These are phyloP conservation scores for Melanchra persicariae DNA, from an alignment of 2,888 invertebrate species.

Conservation along the genomic window DNA sequence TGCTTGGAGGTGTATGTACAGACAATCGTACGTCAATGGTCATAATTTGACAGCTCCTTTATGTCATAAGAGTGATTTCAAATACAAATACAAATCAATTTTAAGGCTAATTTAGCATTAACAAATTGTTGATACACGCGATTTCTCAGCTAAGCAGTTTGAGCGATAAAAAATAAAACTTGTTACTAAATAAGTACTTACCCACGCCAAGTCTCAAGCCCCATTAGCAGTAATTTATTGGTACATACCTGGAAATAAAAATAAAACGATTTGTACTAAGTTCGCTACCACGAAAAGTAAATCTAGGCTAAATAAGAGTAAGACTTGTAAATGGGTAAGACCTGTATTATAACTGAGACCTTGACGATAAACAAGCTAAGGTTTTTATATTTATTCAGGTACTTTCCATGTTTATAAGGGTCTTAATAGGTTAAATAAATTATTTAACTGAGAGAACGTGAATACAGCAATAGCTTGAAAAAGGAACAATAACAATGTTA, in stretches of 20 bases:
- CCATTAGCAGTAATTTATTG: conserved; percentile 26
- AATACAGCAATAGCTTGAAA: not conserved
- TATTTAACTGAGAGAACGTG: not conserved
- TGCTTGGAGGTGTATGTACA: too few relatives aligned
- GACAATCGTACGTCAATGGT: too few relatives aligned
- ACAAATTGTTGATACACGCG: conserved; percentile 26
- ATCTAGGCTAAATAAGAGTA: conserved; percentile 8
- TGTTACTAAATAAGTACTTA: conserved; percentile 27
- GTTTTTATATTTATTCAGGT: not conserved
- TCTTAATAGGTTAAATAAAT: too few relatives aligned
- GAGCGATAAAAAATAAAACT: conserved; percentile 12
- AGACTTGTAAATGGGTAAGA: conserved; percentile 8
- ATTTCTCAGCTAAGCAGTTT: not conserved
- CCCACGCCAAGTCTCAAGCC: not conserved
- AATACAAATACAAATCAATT: too few relatives aligned
- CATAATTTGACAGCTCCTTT: too few relatives aligned
- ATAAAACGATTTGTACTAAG: conserved; percentile 21
- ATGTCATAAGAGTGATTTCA: too few relatives aligned
- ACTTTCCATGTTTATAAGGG: not conserved
- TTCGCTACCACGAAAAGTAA: conserved; percentile 1
- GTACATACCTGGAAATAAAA: conserved; percentile 58
- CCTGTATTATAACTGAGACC: not conserved
- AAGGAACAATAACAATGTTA: not conserved
- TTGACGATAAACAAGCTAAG: conserved; percentile 1
- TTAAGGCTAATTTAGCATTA: conserved; percentile 8